Evolutionary conservation across 2,113 vertebrate genomes (phyloP).

Genomic region (Amphilophus citrinellus): DNA sequence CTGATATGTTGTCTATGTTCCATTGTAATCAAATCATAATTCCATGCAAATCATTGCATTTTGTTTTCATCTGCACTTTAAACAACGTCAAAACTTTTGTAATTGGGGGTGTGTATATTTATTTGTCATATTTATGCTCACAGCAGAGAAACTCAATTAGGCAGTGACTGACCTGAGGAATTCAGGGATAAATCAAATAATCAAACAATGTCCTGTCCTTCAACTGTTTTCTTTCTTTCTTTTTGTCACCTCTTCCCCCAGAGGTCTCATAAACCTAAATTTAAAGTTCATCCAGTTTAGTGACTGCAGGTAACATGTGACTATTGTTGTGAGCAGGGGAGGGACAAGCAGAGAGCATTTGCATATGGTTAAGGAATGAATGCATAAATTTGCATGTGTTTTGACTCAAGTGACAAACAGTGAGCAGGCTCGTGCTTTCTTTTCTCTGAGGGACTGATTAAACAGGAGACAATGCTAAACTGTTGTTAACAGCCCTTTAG

Average conservation of each 20-base stretch:
- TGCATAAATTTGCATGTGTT: slow-evolving; percentile 23
- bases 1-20: background rate
- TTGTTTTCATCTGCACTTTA: background rate
- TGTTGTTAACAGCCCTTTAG: slow-evolving; percentile 73
- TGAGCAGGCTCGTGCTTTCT: slow-evolving; percentile 71
- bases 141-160: too few species aligned
- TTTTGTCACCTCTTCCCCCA: background rate
- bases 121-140: too few species aligned
- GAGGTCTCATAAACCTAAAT: background rate
- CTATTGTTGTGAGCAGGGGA: background rate
- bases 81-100: background rate
- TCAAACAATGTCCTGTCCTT: too few species aligned
- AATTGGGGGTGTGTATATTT: too few species aligned
- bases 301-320: slow-evolving; percentile 1
- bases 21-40: background rate
- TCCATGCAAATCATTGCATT: background rate
- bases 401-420: slow-evolving; percentile 45
- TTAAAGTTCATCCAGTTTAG: background rate
- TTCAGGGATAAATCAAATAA: too few species aligned
- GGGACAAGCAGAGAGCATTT: background rate
- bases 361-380: background rate
- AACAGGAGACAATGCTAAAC: slow-evolving; percentile 73
- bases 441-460: slow-evolving; percentile 71
- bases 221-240: background rate
- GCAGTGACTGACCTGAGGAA: too few species aligned